Evolutionary conservation across 2,888 invertebrate species (phyloP), one percentile per base, ranked within the genome.

Genomic region (Pristionchus entomophagus): DNA sequence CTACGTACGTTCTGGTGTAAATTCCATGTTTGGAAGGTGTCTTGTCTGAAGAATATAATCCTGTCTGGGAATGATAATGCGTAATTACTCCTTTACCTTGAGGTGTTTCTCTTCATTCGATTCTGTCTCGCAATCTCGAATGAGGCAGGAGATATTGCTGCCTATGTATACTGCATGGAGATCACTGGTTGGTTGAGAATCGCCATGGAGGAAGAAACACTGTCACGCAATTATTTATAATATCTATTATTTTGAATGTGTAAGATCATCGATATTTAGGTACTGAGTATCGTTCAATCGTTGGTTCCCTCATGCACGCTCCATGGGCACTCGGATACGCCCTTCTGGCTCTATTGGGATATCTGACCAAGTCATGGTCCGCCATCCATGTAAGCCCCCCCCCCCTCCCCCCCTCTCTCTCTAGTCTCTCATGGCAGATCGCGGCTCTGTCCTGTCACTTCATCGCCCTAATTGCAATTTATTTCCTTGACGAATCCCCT

Each of bases 91-190:
- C n/a, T n/a, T n/a, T n/a, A n/a, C n/a, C n/a, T n/a, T n/a, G 45
- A 83, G 51, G 90, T 93, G 41, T 93, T 93, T 85, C 90, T 93
- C 29, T 88, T 93, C 12, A 88, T 93, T 73, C 91, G 93, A 5
- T 93, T 93, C 73, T 85, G 92, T 38, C 87, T 91, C 26, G 93
- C 93, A 56, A 91, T 91, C 4, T 91, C 92, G 83, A 93, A 93
- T 87, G 93, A 93, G 87, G 93, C 93, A 10, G 92, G 92, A 38
- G 93, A 93, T 86, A 87, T 93, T 83, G 93, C 93, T 22, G 93
- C 93, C 5, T 93, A 93, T 86, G 92, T 94, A 0, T 88, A 93
- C 22, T 94, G 93, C 86, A 93, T 93, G 93, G 93, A 93, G 87
- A 89, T 92, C 62, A 93, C 93, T n/a, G 90, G 89, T 88, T 29